phyloP scores from a whole-genome alignment of 2,113 vertebrate species.

The Bothrops jararaca region DNA sequence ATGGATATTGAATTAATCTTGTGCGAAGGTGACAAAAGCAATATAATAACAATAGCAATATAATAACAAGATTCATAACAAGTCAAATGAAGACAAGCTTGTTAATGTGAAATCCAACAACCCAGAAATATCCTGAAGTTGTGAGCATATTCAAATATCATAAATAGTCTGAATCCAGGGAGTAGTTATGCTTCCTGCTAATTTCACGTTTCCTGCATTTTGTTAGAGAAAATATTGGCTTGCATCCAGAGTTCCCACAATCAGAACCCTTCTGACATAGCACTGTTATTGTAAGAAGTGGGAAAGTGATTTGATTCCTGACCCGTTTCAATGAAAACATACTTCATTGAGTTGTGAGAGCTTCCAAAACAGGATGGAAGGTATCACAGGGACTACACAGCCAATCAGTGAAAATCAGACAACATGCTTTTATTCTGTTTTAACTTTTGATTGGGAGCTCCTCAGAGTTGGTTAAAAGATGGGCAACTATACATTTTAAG shows the following conservation, averaged over 20 bases:
- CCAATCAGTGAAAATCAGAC: not conserved
- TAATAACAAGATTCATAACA: not conserved
- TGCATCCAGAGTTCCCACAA: not conserved
- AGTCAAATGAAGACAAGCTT: not conserved
- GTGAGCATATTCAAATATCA: not conserved
- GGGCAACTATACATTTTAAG: not conserved
- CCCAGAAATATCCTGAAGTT: not conserved
- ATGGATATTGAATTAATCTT: not conserved
- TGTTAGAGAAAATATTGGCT: not conserved
- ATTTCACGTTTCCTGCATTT: not conserved
- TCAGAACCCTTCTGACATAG: not conserved
- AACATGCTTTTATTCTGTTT: not conserved
- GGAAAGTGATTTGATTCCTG: not conserved
- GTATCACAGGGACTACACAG: not conserved
- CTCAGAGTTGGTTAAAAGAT: not conserved
- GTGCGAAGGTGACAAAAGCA: not conserved
- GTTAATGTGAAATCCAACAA: not conserved
- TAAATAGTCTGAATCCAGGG: not conserved
- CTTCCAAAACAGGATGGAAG: not conserved
- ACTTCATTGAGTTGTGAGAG: not conserved
- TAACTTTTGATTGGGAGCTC: not conserved
- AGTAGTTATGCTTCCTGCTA: not conserved
- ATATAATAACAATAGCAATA: not conserved
- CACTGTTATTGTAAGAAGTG: not conserved
- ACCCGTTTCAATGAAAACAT: not conserved